Evolutionary conservation across 2,888 invertebrate genomes (phyloP).

Genomic region (Zootermopsis nevadensis): DNA sequence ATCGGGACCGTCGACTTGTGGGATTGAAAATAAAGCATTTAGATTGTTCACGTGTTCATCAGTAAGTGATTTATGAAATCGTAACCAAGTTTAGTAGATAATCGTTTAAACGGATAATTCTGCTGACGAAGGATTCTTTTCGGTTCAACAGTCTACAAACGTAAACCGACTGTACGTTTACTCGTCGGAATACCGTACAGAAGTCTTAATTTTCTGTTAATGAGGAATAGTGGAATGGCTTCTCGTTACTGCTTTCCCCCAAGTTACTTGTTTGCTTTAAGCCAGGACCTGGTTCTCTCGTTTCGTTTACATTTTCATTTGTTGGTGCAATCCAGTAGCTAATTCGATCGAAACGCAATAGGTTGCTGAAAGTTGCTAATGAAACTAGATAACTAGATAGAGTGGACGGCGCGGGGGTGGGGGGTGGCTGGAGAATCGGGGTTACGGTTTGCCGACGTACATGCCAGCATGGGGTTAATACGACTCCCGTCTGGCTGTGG

Average conservation of each 20-base stretch:
- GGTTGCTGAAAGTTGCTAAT: slow-evolving; percentile 38
- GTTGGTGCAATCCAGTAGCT: slow-evolving; percentile 22
- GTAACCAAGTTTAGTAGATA: no score
- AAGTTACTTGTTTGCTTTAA: not conserved
- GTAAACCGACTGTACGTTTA: no score
- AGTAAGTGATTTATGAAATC: no score
- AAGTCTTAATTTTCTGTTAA: not conserved
- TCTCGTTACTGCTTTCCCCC: not conserved
- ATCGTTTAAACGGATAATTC: no score
- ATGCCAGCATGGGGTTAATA: not conserved
- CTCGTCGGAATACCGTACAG: no score
- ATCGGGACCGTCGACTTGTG: no score
- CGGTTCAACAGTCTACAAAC: no score
- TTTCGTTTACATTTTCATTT: slow-evolving; percentile 27
- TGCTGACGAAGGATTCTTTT: no score
- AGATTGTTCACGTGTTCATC: no score
- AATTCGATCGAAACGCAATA: slow-evolving; percentile 27
- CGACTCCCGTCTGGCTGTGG: slow-evolving; percentile 3
- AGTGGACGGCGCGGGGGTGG: slow-evolving; percentile 5
- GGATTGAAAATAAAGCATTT: no score
- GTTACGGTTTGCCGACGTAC: not conserved
- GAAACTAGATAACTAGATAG: slow-evolving; percentile 35
- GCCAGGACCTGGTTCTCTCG: not conserved
- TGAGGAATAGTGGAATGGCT: not conserved
- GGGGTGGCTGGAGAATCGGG: not conserved